Percentiles rank a stretch among this genome's conserved stretches.
These are phyloP conservation scores for Thalassaphorura encarpata DNA, from an alignment of 1,140 invertebrate species.

Conservation along the genomic window DNA sequence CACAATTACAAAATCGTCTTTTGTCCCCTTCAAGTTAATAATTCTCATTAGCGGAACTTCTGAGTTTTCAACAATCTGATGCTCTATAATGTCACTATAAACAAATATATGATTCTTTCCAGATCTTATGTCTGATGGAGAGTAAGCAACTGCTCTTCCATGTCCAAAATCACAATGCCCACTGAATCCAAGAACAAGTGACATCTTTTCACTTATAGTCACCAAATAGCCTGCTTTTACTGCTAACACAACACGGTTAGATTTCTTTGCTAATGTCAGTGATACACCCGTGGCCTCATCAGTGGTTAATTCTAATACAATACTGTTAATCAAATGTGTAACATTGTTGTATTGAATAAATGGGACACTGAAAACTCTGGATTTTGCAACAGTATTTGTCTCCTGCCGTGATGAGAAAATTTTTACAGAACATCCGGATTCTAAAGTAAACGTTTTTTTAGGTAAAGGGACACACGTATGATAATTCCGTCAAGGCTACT, in stretches of 20 bases:
- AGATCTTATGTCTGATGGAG: neutral
- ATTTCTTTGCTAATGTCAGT: neutral
- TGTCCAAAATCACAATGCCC: neutral
- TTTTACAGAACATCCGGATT: no score
- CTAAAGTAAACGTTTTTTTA: no score
- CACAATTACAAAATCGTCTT: neutral
- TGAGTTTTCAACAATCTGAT: constrained; percentile 1
- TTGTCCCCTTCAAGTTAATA: neutral
- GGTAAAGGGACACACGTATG: no score
- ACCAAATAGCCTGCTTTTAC: neutral
- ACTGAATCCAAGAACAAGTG: neutral
- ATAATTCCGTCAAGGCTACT: no score
- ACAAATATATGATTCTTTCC: constrained; percentile 5
- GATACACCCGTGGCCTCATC: no score
- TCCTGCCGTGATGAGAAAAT: no score
- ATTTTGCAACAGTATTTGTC: no score
- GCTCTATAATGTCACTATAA: neutral
- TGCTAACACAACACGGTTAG: neutral
- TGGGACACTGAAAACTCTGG: no score
- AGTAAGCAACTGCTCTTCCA: neutral
- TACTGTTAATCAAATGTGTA: no score
- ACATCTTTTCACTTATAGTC: neutral
- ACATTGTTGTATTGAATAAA: no score
- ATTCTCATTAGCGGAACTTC: neutral
- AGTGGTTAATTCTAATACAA: no score